phyloP scores from a whole-genome alignment of 2,797 vertebrate genomes.

The Antrozous pallidus region DNA sequence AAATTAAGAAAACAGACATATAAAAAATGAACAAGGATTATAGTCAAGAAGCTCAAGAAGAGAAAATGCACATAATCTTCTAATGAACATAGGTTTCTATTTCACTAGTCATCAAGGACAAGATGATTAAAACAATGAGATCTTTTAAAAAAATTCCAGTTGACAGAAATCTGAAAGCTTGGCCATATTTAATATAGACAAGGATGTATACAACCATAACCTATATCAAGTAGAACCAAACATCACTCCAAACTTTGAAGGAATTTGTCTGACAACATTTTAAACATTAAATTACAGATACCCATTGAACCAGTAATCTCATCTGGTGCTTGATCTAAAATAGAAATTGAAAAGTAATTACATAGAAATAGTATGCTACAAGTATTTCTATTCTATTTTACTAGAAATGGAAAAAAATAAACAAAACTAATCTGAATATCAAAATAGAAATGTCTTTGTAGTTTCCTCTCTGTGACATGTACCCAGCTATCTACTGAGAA shows the following conservation, averaged over 20 bases:
- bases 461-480: neutral
- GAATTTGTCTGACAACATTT: neutral
- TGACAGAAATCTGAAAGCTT: constrained; percentile 22
- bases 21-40: neutral
- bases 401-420: neutral
- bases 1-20: neutral
- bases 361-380: neutral
- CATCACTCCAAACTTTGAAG: neutral
- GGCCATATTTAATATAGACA: neutral
- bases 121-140: neutral
- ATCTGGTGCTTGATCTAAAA: neutral
- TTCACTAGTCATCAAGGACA: neutral
- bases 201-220: neutral
- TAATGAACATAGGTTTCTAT: neutral
- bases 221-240: neutral
- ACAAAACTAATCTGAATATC: neutral
- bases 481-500: neutral
- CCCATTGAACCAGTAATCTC: neutral
- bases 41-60: neutral
- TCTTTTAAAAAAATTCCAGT: neutral
- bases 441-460: neutral
- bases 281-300: neutral
- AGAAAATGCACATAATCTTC: neutral
- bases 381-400: neutral
- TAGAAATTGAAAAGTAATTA: neutral